phyloP scores from a whole-genome alignment of 1,140 invertebrate species.

The Diachasmimorpha longicaudata region DNA sequence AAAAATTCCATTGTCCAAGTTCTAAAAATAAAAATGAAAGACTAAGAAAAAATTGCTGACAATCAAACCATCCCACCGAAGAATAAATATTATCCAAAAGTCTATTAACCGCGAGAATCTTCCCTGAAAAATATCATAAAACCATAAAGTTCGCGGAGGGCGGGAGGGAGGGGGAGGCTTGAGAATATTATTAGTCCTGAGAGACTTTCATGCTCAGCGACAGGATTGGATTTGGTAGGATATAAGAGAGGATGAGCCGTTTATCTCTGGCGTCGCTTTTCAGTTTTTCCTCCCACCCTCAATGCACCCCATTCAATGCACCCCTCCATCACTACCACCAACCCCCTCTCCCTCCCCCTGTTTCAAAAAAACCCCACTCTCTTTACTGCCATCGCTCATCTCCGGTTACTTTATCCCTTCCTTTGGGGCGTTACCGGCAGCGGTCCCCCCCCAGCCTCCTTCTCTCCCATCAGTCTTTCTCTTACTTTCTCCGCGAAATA shows the following conservation, averaged over 20 bases:
- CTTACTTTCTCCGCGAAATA: constrained; percentile 47
- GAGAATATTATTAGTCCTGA: constrained; percentile 54
- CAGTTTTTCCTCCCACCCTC: constrained; percentile 47
- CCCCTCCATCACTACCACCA: too few relatives aligned
- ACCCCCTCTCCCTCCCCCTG: constrained; percentile 18
- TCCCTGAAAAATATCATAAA: not conserved
- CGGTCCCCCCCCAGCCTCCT: constrained; percentile 27
- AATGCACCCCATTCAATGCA: constrained; percentile 23
- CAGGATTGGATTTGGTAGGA: constrained; percentile 36
- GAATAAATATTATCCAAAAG: not conserved
- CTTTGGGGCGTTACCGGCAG: constrained; percentile 44
- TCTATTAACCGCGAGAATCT: not conserved
- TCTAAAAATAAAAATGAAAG: too few relatives aligned
- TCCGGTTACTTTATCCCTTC: constrained; percentile 46
- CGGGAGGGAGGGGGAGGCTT: not conserved
- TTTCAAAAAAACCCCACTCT: constrained; percentile 6
- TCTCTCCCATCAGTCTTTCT: constrained; percentile 23
- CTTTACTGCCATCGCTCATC: constrained; percentile 36
- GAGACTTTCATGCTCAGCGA: constrained; percentile 46
- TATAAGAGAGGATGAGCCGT: constrained; percentile 57
- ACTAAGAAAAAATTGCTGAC: too few relatives aligned
- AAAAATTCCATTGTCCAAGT: too few relatives aligned
- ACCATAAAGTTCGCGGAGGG: not conserved
- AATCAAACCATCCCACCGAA: too few relatives aligned
- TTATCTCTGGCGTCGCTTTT: constrained; percentile 62